Evolutionary conservation across 2,888 invertebrate genomes (phyloP).

Genomic region (Lasioglossum marginatum): DNA sequence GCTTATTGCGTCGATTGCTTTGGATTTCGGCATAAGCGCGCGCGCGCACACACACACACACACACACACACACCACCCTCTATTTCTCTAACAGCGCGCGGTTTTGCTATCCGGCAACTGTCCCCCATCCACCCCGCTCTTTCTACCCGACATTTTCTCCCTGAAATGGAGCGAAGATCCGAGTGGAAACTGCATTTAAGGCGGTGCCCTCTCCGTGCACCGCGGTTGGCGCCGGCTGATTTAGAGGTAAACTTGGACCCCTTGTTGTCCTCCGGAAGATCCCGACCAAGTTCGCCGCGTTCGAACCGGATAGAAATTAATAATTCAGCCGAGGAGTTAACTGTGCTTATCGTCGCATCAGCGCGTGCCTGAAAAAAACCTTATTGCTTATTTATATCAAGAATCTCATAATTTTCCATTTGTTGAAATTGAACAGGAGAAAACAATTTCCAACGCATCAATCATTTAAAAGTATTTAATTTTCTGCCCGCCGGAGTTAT

Average conservation of each 20-base stretch:
- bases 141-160: constrained; percentile 38
- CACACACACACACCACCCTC: neutral
- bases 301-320: constrained; percentile 45
- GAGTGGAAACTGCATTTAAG: constrained; percentile 70
- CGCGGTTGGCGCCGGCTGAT: constrained; percentile 63
- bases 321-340: constrained; percentile 43
- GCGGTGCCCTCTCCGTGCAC: constrained; percentile 46
- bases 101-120: constrained; percentile 33
- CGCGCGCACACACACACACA: neutral
- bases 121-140: constrained; percentile 22
- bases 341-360: constrained; percentile 19
- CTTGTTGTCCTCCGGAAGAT: constrained; percentile 21
- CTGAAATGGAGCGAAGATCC: constrained; percentile 46
- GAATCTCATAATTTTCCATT: neutral
- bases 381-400: no score
- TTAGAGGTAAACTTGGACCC: constrained; percentile 63
- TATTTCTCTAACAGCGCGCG: constrained; percentile 22
- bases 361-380: neutral
- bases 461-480: no score
- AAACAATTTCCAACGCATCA: no score
- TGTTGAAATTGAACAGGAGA: no score
- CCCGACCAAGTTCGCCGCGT: constrained; percentile 18
- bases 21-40: constrained; percentile 74
- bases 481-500: neutral
- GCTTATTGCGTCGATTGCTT: constrained; percentile 76